Evolutionary conservation across 2,888 invertebrate species (phyloP).

Genomic region (Epistrophe eligans): DNA sequence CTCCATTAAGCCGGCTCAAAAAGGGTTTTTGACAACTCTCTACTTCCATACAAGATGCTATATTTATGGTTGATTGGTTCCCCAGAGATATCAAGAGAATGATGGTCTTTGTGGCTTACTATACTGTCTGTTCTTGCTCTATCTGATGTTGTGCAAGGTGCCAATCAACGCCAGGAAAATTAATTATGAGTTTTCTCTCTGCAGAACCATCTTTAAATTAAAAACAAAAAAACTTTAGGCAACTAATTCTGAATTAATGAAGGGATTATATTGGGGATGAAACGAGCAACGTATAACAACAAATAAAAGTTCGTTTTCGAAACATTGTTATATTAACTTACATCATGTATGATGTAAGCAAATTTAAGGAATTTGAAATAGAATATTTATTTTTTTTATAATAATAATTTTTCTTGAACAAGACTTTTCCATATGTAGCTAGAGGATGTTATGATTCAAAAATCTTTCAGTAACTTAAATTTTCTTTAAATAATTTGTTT

Average conservation of each 20-base stretch:
- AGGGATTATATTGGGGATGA: constrained; percentile 12
- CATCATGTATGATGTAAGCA: too few relatives aligned
- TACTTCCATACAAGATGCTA: not conserved
- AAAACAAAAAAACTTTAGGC: not conserved
- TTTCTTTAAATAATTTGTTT: too few relatives aligned
- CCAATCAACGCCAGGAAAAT: constrained; percentile 55
- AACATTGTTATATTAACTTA: too few relatives aligned
- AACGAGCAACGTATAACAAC: not conserved
- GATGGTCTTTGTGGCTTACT: not conserved
- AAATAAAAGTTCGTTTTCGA: not conserved
- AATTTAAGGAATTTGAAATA: too few relatives aligned
- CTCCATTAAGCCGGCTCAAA: constrained; percentile 19
- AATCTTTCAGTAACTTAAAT: too few relatives aligned
- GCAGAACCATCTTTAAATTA: not conserved
- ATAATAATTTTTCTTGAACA: too few relatives aligned
- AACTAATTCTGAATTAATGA: constrained; percentile 58
- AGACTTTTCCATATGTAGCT: too few relatives aligned
- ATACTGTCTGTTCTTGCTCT: not conserved
- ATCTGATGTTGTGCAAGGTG: constrained; percentile 18
- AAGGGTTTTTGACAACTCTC: constrained; percentile 42
- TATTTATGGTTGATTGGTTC: constrained; percentile 41
- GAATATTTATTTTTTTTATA: too few relatives aligned
- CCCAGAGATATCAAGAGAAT: not conserved
- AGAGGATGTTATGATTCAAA: too few relatives aligned
- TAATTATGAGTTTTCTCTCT: constrained; percentile 53